These are phyloP conservation scores for Leptoteleia sp. DNA, from an alignment of 1,140 invertebrate species.

Conservation along the genomic window DNA sequence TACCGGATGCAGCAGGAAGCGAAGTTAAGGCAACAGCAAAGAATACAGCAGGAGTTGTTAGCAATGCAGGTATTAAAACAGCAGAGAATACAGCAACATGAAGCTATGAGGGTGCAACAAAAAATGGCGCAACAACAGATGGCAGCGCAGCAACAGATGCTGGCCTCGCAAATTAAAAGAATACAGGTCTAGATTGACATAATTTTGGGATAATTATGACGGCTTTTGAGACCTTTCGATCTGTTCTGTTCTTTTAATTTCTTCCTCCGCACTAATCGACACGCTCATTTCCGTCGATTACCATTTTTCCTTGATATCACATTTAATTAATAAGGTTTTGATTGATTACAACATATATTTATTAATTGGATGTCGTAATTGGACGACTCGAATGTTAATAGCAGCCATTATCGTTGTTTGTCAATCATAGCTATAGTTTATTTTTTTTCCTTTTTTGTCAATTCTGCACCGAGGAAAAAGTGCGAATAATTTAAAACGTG, in stretches of 20 bases:
- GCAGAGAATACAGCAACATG: constrained; percentile 79
- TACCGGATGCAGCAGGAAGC: constrained; percentile 76
- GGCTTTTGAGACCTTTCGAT: constrained; percentile 8
- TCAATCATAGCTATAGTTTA: too few relatives aligned
- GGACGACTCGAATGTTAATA: too few relatives aligned
- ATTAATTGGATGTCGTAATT: too few relatives aligned
- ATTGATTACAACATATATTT: not conserved
- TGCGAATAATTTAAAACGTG: too few relatives aligned
- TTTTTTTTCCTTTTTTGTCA: too few relatives aligned
- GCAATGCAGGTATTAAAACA: constrained; percentile 78
- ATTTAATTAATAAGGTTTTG: not conserved
- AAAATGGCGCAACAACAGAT: constrained; percentile 72
- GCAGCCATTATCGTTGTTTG: too few relatives aligned
- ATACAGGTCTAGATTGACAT: constrained; percentile 70
- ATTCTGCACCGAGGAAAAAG: too few relatives aligned
- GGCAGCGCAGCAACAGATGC: constrained; percentile 72
- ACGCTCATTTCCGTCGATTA: not conserved
- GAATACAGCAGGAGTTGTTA: constrained; percentile 70
- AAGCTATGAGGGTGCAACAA: constrained; percentile 76
- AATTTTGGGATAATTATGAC: constrained; percentile 19
- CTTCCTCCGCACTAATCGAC: constrained; percentile 1
- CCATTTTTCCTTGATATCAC: not conserved
- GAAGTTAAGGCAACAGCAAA: constrained; percentile 72
- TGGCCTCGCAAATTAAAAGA: constrained; percentile 73
- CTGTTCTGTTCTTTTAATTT: constrained; percentile 23